A percentile compares a stretch with the other conserved stretches of the same genome.
These are phyloP conservation scores for Panthera uncia DNA, from an alignment of 2,113 vertebrate species.

Conservation along the genomic window DNA sequence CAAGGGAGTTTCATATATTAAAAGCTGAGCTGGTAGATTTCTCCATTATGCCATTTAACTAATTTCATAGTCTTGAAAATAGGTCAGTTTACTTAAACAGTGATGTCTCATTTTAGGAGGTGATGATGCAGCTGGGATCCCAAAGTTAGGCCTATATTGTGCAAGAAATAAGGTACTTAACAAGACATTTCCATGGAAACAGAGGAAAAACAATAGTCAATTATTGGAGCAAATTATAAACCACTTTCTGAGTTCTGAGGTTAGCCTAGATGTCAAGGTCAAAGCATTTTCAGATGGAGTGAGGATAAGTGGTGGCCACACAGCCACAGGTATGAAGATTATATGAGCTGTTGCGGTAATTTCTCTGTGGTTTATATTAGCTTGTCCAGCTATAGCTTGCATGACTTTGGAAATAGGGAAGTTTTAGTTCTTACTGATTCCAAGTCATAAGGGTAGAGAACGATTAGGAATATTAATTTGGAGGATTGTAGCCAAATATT, in stretches of 20 bases:
- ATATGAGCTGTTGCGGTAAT: neutral
- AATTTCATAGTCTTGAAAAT: neutral
- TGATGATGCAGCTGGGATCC: neutral
- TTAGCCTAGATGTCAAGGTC: neutral
- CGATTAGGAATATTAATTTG: neutral
- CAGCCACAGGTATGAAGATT: neutral
- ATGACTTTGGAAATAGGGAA: neutral
- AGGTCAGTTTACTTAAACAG: neutral
- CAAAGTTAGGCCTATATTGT: neutral
- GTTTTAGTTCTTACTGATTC: neutral
- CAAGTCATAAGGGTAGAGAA: neutral
- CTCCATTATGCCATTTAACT: neutral
- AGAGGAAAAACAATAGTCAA: neutral
- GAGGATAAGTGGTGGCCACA: neutral
- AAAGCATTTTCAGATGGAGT: neutral
- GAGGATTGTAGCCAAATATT: neutral
- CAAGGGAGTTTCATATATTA: neutral
- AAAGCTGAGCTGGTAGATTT: neutral
- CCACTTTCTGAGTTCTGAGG: neutral
- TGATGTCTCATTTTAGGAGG: neutral
- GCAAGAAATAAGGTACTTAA: neutral
- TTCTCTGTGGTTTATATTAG: neutral
- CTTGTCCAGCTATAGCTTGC: neutral
- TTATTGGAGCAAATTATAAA: neutral
- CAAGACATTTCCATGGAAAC: neutral